phyloP scores from a whole-genome alignment of 2,888 invertebrate species.

The Charanyca ferruginea region DNA sequence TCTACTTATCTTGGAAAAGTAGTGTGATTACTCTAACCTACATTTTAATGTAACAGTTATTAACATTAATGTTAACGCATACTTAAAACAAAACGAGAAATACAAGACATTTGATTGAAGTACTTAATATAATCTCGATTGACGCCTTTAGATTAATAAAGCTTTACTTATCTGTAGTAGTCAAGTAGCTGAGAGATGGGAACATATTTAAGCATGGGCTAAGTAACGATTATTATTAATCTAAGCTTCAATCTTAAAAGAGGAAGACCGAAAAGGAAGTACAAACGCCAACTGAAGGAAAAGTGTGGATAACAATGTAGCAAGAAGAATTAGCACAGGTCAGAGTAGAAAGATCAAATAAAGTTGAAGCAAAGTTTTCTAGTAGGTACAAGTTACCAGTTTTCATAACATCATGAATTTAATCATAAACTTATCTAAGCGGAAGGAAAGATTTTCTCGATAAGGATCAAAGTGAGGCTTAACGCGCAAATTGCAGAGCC shows the following conservation, averaged over 20 bases:
- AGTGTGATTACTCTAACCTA: constrained; percentile 29
- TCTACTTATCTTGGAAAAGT: constrained; percentile 24
- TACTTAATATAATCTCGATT: constrained; percentile 17
- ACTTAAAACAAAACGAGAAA: constrained; percentile 28
- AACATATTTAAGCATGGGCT: no score
- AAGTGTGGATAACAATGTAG: no score
- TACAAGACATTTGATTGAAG: constrained; percentile 21
- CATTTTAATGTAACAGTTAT: constrained; percentile 25
- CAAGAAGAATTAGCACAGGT: no score
- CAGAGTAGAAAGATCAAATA: no score
- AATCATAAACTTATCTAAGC: constrained; percentile 54
- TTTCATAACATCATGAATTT: constrained; percentile 41
- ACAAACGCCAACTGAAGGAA: no score
- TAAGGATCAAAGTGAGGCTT: constrained; percentile 38
- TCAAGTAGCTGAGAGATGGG: no score
- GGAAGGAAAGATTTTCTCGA: constrained; percentile 57
- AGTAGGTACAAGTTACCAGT: neutral
- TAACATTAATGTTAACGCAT: constrained; percentile 17
- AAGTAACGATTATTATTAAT: no score
- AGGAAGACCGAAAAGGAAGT: neutral
- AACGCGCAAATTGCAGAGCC: constrained; percentile 52
- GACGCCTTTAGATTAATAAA: constrained; percentile 21
- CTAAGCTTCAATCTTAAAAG: no score
- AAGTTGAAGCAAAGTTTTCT: no score
- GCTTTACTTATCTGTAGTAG: neutral